Base-by-base conservation (phyloP, 2,888 invertebrate species). In the Eupelmus urozonus region DNA sequence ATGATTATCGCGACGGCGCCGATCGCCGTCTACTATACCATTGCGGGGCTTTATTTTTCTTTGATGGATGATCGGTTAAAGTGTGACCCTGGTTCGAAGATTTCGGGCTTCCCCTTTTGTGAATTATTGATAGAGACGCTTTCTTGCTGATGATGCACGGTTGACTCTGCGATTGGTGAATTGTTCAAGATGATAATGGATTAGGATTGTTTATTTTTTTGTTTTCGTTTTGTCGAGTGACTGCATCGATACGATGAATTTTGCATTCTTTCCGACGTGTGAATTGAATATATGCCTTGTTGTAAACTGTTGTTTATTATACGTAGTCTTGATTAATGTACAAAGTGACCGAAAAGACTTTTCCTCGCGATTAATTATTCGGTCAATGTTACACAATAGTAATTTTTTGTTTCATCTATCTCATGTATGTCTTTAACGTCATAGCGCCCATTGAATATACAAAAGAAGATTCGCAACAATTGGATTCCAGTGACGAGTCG, bases 91-190 rank as follows among this genome's bases (percentile, higher is more conserved):
- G 62, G 34, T 51, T 71, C 45, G 62, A 71, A 16, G 49, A 62
- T 71, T 60, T 34, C 25, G 7, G 34, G 34, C 3, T 34, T 34
- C 34, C n/a, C n/a, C n/a, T n/a, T n/a, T n/a, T 34, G 3, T 34
- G 34, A 20, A 9, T 53, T 1, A 18, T 53, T 53, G 20, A 18
- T 9, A 9, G 9, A 53, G 9, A 1, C 53, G 25, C 27, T 57
- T 27, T 16, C n/a, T 27, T 25, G 25, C 25, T 13, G 57, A 57
- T 57, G 57, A 57, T 53, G 9, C 20, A 9, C 20, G 53, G 16
- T 34, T 59, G 59, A 63, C 27, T 25, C 1, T 25, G 42, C 69
- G 69, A 69, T 69, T 69, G 69, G 57, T 69, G 69, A 57, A 69
- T 69, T 69, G 55, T 42, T 69, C 55, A 42, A 69, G 55, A 57